Evolutionary conservation across 35 echinoderm and acorn worm species (phyloP), one percentile per base, ranked within the genome.

Genomic region (Anneissia japonica): DNA sequence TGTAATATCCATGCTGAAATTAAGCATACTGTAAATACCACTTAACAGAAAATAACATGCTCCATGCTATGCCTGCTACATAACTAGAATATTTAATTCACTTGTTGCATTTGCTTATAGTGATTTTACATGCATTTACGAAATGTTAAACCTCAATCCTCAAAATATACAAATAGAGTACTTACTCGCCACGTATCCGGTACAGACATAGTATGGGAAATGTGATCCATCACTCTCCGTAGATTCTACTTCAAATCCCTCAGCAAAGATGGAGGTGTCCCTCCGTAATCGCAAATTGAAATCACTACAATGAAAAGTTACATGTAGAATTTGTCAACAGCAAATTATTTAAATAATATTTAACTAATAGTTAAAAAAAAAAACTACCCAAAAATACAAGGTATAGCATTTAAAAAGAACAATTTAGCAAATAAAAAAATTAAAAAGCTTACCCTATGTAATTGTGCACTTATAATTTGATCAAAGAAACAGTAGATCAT

Each of bases 261-360:
- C 43, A 34, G 79, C 30, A 75, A 95, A 88, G 12, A 88, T 76
- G 19, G 40, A 35, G 2, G 74, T 80, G 72, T 95, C 93, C 13
- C 81, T 45, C 31, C 39, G 77, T 77, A 95, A 95, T 83, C 89
- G 75, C 46, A 95, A n/a, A 74, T 95, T 85, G 55, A 95, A 95
- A 91, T 95, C 46, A 45, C 93, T 95, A 81, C 26, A 35, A 46
- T 78, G 33, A 0, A 32, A 46, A 51, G 34, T 30, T 28, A 32
- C 30, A n/a, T 31, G n/a, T 36, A 81, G 1, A 26, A 23, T 31
- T 10, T 9, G 79, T 23, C 37, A 34, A 36, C 23, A 23, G 7
- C 32, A 23, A n/a, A 34, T 81, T 37, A 81, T 38, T 2, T n/a
- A 34, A 30, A 36, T 23, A 81, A 12, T n/a, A n/a, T n/a, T n/a